phyloP scores from a whole-genome alignment of 1,140 invertebrate species.

The Tetramorium alpestre region DNA sequence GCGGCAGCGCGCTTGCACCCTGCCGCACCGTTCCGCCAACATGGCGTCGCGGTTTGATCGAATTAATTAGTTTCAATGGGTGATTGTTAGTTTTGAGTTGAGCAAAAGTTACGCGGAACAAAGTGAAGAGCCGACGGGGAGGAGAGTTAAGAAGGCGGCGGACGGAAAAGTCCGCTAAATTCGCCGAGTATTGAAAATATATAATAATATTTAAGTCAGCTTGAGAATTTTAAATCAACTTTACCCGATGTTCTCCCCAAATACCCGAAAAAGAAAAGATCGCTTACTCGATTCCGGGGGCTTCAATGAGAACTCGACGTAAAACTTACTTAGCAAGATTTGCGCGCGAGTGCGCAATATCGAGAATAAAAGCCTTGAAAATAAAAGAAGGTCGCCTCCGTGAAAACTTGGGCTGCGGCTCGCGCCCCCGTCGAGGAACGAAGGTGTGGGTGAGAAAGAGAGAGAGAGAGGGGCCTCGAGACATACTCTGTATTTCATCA shows the following conservation, averaged over 20 bases:
- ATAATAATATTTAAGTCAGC: neutral
- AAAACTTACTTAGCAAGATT: conserved; percentile 16
- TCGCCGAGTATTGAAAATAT: neutral
- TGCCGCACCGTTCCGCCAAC: conserved; percentile 19
- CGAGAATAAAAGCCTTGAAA: neutral
- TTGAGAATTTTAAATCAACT: neutral
- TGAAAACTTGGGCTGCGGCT: neutral
- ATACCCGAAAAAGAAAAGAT: neutral
- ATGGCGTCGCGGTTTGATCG: conserved; percentile 54
- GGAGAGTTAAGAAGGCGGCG: neutral
- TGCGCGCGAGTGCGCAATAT: neutral
- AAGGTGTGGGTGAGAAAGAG: neutral
- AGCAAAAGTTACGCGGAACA: neutral
- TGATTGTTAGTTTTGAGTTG: conserved; percentile 41
- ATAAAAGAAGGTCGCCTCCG: neutral
- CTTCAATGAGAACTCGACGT: neutral
- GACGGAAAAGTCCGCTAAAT: neutral
- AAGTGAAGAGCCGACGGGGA: neutral
- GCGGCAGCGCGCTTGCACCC: conserved; percentile 23
- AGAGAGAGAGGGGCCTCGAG: neutral
- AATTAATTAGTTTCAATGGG: conserved; percentile 46
- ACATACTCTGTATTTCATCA: conserved; percentile 46
- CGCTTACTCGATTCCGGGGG: neutral
- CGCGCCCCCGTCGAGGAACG: neutral
- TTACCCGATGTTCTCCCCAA: neutral